These are phyloP conservation scores for Deroplatys truncata DNA, from an alignment of 2,888 invertebrate species.

Conservation along the genomic window DNA sequence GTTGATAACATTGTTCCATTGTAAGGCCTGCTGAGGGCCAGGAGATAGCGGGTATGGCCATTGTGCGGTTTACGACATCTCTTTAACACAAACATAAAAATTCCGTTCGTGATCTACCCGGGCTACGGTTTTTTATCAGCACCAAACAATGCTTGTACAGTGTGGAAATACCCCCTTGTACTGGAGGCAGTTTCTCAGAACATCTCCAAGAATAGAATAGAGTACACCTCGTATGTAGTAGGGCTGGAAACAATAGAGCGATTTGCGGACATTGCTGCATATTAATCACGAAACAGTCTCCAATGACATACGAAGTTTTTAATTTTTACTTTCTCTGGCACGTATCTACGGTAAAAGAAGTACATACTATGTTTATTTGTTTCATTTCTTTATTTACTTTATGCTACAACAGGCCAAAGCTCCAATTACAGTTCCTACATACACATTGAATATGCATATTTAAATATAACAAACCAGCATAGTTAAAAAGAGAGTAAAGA, in stretches of 20 bases:
- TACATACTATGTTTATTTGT: no score
- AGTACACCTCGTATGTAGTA: background rate
- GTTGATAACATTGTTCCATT: background rate
- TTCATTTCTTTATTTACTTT: no score
- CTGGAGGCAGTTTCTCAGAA: background rate
- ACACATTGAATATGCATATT: no score
- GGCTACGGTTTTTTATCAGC: background rate
- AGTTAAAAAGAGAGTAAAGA: no score
- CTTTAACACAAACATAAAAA: background rate
- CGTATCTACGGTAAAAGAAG: no score
- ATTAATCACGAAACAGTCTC: background rate
- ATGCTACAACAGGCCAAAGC: no score
- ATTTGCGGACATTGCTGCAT: background rate
- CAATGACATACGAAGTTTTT: no score
- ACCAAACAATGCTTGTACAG: background rate
- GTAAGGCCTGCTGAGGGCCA: background rate
- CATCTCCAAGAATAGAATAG: no score
- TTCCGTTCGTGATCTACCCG: background rate
- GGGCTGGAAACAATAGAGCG: background rate
- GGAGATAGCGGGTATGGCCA: background rate
- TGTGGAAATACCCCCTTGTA: background rate
- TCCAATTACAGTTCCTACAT: no score
- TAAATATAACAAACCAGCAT: no score
- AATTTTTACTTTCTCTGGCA: no score
- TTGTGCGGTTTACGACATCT: background rate